Evolutionary conservation across 2,888 invertebrate species (phyloP), one percentile per base, ranked within the genome.

Genomic region (Odontocerum albicorne): DNA sequence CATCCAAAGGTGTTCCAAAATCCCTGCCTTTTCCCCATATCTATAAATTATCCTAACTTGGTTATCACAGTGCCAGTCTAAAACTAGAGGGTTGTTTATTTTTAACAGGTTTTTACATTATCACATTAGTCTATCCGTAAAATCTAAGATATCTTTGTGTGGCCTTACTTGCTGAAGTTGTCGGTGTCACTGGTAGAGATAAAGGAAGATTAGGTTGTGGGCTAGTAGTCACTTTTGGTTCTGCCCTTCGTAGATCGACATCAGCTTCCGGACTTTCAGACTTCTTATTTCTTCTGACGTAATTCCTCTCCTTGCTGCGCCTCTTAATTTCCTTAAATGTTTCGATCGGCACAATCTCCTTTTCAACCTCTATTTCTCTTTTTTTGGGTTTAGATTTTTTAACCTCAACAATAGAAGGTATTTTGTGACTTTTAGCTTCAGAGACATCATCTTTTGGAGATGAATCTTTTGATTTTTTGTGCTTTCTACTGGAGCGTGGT

Each of bases 221-320:
- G 27, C 4, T 10, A 27, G 10, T 10, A 27, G 4, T 27, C 10
- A 7, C 27, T 10, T 27, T 27, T 27, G 4, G 27, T 27, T 27
- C 27, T 7, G 27, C 27, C 27, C 27, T 27, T 27, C 74, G 65
- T 13, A 74, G 64, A 64, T 75, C 75, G 36, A 72, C 69, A 63
- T 75, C 75, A 20, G 54, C 56, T 63, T 80, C 81, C 21, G 81
- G 84, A 69, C 82, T 85, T 65, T 77, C 75, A 19, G 81, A 82
- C 63, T 75, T 77, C 61, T 81, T 75, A 69, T 86, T 85, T 52
- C 86, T 77, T 52, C 86, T 74, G 67, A 85, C 78, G 74, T 87
- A 87, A 68, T 82, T 82, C 50, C 85, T 77, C 65, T 81, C 80
- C 71, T 80, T 81, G 66, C 76, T 72, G 63, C 77, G 77, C 62